A percentile compares a stretch with the other conserved stretches of the same genome.
phyloP scores from a whole-genome alignment of 2,113 vertebrate species.

The Colius striatus region DNA sequence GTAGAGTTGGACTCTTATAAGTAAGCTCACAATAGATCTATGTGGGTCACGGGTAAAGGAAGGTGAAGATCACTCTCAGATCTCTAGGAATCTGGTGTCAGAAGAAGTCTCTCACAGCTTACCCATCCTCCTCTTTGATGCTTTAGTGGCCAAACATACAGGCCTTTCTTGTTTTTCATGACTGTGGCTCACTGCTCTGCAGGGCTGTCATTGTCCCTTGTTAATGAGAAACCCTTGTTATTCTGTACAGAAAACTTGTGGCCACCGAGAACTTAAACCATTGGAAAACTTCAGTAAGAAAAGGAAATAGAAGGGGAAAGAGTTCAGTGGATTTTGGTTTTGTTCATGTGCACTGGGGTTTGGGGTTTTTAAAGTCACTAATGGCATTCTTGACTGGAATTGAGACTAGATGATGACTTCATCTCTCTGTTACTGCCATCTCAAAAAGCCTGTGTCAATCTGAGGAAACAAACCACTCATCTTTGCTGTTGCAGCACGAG shows the following conservation, averaged over 20 bases:
- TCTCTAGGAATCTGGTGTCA: background rate
- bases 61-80: background rate
- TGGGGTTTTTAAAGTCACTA: background rate
- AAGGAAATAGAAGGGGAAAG: background rate
- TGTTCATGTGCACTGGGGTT: background rate
- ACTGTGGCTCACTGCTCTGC: background rate
- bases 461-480: accelerated
- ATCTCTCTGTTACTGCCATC: background rate
- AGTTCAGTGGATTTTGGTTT: background rate
- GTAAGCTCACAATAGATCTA: background rate
- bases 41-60: background rate
- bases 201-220: background rate
- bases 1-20: background rate
- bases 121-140: background rate
- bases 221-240: background rate
- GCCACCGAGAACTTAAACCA: background rate
- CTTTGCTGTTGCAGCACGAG: background rate
- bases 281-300: background rate
- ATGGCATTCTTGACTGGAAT: background rate
- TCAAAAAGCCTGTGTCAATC: background rate
- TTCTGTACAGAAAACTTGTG: background rate
- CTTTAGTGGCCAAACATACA: background rate
- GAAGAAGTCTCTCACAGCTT: background rate
- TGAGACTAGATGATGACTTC: background rate
- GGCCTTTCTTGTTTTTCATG: background rate